Percentiles rank a stretch among this genome's conserved stretches.
Conservation (phyloP, 2,113 vertebrate species). For the Strix uralensis region DNA sequence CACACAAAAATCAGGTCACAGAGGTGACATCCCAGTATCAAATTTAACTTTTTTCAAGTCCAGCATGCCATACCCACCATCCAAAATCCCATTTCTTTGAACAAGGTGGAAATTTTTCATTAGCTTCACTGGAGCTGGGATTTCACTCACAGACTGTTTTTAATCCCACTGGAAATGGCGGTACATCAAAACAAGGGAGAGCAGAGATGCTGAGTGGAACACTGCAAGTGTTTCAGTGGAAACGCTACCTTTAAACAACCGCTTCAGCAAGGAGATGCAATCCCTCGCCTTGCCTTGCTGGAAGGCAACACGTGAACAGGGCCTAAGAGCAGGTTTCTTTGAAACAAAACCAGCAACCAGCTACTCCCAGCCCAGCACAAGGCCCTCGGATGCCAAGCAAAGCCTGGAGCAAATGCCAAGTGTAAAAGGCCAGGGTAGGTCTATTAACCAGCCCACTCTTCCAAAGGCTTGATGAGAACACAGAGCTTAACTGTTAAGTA, state of each 20-base stretch:
- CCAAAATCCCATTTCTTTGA: neutral
- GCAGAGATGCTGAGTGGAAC: neutral
- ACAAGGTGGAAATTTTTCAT: neutral
- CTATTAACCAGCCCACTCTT: neutral
- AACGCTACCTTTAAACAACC: neutral
- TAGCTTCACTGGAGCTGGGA: neutral
- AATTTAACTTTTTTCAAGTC: neutral
- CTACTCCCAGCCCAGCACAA: rapidly evolving
- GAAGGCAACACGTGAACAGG: neutral
- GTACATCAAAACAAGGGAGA: neutral
- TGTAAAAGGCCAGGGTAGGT: neutral
- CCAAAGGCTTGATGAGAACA: neutral
- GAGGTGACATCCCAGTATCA: neutral
- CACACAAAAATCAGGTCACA: neutral
- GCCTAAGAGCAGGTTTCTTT: neutral
- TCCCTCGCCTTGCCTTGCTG: neutral
- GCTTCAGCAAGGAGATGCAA: neutral
- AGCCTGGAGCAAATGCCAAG: neutral
- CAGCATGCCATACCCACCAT: neutral
- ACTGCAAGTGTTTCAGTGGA: neutral
- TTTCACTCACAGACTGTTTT: neutral
- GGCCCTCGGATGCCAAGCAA: neutral
- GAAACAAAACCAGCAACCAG: neutral
- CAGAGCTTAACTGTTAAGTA: neutral
- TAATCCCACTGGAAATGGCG: neutral